Percentiles rank a stretch among this genome's conserved stretches.
These are phyloP conservation scores for Lipophrys pholis DNA, from an alignment of 2,113 vertebrate species.

Conservation along the genomic window DNA sequence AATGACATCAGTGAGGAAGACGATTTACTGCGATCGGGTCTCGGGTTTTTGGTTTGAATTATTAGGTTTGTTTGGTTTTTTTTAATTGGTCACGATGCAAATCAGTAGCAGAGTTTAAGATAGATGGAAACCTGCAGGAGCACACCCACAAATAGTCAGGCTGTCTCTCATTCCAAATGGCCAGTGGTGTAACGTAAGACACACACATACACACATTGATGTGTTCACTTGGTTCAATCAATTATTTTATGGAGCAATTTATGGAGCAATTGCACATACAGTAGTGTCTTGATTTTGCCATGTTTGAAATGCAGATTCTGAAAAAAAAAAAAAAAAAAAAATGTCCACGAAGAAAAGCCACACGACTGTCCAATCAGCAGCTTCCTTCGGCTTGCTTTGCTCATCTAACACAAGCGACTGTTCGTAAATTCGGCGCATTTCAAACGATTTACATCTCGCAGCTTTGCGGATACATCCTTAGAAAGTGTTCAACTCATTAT, in stretches of 20 bases:
- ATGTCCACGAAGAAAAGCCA: not conserved
- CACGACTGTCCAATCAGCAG: conserved; percentile 16
- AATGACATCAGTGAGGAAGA: conserved; percentile 37
- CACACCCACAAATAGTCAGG: conserved; percentile 30
- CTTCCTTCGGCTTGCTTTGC: not conserved
- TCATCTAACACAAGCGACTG: not conserved
- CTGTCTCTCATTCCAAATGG: conserved; percentile 31
- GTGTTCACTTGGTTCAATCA: not conserved
- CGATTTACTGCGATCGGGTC: conserved; percentile 23
- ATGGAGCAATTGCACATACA: not conserved
- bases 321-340: no score
- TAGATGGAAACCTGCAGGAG: conserved; percentile 11
- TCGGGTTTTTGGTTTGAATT: not conserved
- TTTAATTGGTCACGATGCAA: conserved; percentile 16
- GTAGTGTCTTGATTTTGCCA: not conserved
- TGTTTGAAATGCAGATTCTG: not conserved
- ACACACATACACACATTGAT: not conserved
- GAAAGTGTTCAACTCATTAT: conserved; percentile 9
- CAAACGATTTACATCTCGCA: conserved; percentile 5
- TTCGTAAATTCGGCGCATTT: conserved; percentile 1
- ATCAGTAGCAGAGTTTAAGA: conserved; percentile 27
- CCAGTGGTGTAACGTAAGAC: conserved; percentile 58
- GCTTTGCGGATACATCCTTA: conserved; percentile 12
- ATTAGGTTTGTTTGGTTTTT: no score
- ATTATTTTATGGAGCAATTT: not conserved